Percentiles rank a stretch among this genome's conserved stretches.
Conservation (phyloP, 1,140 invertebrate genomes). For the Dryas iulia region DNA sequence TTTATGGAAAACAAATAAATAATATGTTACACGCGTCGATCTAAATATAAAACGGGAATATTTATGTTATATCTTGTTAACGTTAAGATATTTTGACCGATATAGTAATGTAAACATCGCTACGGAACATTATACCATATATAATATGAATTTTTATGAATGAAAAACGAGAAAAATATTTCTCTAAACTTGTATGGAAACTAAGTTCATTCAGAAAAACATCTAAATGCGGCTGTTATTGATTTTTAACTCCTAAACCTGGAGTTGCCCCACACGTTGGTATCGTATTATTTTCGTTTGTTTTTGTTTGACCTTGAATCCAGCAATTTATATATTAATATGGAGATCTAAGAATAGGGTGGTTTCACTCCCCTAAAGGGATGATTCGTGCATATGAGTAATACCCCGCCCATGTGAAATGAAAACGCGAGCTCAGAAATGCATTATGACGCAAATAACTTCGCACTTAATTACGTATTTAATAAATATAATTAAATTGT, state of each 20-base stretch:
- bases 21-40: conserved; percentile 55
- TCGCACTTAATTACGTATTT: neutral
- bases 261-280: conserved; percentile 44
- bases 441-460: neutral
- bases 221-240: conserved; percentile 35
- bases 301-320: conserved; percentile 38
- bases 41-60: conserved; percentile 56
- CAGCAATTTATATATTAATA: conserved; percentile 17
- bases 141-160: conserved; percentile 64
- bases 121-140: conserved; percentile 55
- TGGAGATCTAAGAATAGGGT: conserved; percentile 53
- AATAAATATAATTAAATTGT: neutral
- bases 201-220: conserved; percentile 23
- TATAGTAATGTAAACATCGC: conserved; percentile 66
- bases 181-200: conserved; percentile 27
- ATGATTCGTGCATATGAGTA: conserved; percentile 45
- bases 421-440: neutral
- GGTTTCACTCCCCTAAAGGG: conserved; percentile 35
- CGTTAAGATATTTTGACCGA: conserved; percentile 53
- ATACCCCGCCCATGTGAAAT: conserved; percentile 39
- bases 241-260: conserved; percentile 43
- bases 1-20: conserved; percentile 77
- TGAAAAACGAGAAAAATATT: conserved; percentile 50
- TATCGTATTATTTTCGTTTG: conserved; percentile 32
- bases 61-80: conserved; percentile 48